Evolutionary conservation across 2,888 invertebrate species (phyloP).

Genomic region (Halictus ligatus): DNA sequence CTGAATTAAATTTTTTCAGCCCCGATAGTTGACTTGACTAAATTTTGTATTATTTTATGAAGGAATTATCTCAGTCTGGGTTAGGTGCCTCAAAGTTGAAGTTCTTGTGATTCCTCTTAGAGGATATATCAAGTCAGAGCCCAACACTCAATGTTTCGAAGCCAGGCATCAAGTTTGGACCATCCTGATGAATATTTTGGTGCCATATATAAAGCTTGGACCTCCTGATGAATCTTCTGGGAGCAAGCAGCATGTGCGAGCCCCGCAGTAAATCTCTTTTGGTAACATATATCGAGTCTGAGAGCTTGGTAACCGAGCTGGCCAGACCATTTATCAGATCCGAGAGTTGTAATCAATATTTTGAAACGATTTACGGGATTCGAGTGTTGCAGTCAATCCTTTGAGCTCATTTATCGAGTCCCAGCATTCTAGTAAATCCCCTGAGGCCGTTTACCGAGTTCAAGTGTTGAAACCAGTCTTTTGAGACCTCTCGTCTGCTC

Average conservation of each 20-base stretch:
- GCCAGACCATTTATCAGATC: background rate
- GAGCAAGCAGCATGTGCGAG: background rate
- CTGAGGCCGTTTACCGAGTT: constrained; percentile 4
- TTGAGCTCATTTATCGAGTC: background rate
- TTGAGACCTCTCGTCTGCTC: background rate
- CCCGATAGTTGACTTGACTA: too few species aligned
- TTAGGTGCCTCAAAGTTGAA: background rate
- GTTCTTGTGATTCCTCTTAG: background rate
- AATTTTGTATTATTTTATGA: too few species aligned
- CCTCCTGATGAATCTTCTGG: background rate
- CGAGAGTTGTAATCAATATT: constrained; percentile 3
- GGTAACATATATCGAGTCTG: background rate
- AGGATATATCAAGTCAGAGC: background rate
- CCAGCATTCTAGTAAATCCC: background rate
- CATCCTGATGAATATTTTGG: background rate
- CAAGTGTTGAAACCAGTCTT: background rate
- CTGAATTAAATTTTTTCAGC: too few species aligned
- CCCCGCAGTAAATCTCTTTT: background rate
- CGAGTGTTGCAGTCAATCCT: constrained; percentile 3
- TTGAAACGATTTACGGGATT: background rate
- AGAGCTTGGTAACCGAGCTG: background rate
- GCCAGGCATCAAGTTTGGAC: background rate
- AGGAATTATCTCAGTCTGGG: too few species aligned
- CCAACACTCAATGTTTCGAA: background rate
- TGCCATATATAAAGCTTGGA: background rate